A percentile compares a stretch with the other conserved stretches of the same genome.
phyloP scores from a whole-genome alignment of 2,888 invertebrate genomes.

The Cheilosia vernalis region DNA sequence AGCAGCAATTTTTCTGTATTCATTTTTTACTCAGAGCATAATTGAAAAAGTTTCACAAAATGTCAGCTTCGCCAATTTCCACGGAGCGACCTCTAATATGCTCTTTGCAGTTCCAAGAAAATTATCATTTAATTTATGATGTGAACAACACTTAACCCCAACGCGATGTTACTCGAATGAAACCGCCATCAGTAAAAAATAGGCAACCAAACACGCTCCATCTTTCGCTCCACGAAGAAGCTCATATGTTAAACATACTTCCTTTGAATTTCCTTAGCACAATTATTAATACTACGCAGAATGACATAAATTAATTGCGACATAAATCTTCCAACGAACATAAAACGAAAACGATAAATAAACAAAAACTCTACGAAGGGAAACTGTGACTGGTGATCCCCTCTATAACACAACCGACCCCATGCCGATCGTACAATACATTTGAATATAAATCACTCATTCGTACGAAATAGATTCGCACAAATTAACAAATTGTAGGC shows the following conservation, averaged over 20 bases:
- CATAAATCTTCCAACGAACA: conserved; percentile 67
- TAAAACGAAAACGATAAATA: conserved; percentile 30
- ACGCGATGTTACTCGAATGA: conserved; percentile 4
- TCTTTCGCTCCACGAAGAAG: background rate
- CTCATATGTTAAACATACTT: conserved; percentile 58
- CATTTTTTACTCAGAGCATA: no score
- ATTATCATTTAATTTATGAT: conserved; percentile 38
- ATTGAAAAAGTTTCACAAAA: no score
- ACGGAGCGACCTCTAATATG: background rate
- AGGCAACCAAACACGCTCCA: conserved; percentile 4
- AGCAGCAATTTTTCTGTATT: no score
- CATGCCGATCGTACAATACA: conserved; percentile 51
- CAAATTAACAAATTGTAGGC: conserved; percentile 63
- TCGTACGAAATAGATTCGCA: conserved; percentile 68
- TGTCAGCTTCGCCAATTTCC: no score
- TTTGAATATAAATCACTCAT: conserved; percentile 69
- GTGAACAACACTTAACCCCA: conserved; percentile 30
- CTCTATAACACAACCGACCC: conserved; percentile 44
- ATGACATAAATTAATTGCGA: conserved; percentile 73
- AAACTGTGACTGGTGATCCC: conserved; percentile 11
- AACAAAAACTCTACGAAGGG: background rate
- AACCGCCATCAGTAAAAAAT: background rate
- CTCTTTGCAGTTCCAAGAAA: conserved; percentile 11
- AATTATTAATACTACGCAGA: conserved; percentile 56
- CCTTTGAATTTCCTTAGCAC: conserved; percentile 43